Percentiles rank a stretch among this genome's conserved stretches.
Evolutionary conservation across 1,140 invertebrate genomes (phyloP).

Genomic region (Heliconius eleuchia): DNA sequence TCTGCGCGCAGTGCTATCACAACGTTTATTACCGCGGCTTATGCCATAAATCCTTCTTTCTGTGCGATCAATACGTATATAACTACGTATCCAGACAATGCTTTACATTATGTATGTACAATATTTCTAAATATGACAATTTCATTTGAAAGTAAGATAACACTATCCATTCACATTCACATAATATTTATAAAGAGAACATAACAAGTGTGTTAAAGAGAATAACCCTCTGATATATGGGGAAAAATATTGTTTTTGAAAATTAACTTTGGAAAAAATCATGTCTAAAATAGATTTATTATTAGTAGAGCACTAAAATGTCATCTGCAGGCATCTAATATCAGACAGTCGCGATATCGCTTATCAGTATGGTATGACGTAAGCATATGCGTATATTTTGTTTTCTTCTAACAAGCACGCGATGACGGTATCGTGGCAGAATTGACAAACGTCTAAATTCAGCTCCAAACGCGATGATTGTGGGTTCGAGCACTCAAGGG

Average conservation of each 20-base stretch:
- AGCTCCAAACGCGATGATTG: not conserved
- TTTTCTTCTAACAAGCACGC: not conserved
- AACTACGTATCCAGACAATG: conserved; percentile 9
- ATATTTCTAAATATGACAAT: too few species aligned
- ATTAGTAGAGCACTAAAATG: too few species aligned
- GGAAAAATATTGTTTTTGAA: too few species aligned
- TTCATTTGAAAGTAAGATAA: too few species aligned
- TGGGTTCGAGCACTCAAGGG: not conserved
- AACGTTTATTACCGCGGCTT: not conserved
- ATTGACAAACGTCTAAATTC: not conserved
- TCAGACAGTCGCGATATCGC: not conserved
- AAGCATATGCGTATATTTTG: not conserved
- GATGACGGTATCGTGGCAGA: too few species aligned
- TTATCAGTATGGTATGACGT: not conserved
- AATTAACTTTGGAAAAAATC: too few species aligned
- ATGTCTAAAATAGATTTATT: too few species aligned
- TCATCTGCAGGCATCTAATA: not conserved
- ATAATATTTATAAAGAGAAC: too few species aligned
- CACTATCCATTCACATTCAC: too few species aligned
- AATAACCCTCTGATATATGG: too few species aligned
- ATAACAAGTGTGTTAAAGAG: too few species aligned
- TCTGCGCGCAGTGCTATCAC: not conserved
- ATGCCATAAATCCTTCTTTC: conserved; percentile 23
- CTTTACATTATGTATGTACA: conserved; percentile 5
- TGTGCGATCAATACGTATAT: conserved; percentile 13